phyloP scores from a whole-genome alignment of 2,797 vertebrate genomes.

The Phrynocephalus guinanensis region DNA sequence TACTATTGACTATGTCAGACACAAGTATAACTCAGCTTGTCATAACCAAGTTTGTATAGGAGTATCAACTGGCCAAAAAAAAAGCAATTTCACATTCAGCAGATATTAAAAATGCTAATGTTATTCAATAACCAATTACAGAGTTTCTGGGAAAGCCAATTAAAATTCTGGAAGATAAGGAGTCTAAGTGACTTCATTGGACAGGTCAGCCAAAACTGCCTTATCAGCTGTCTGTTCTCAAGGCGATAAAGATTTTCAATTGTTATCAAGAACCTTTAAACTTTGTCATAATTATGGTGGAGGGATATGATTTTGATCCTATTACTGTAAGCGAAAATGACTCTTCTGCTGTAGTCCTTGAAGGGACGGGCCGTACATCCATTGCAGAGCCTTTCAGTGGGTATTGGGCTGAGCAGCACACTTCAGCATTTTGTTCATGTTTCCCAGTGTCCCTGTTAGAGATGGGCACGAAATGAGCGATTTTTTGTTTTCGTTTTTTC shows the following conservation, averaged over 20 bases:
- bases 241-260: slow-evolving; percentile 29
- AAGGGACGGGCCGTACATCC: slow-evolving; percentile 7
- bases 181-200: slow-evolving; percentile 31
- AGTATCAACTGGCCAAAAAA: slow-evolving; percentile 49
- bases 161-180: slow-evolving; percentile 40
- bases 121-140: slow-evolving; percentile 41
- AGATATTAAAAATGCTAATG: slow-evolving; percentile 55
- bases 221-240: slow-evolving; percentile 42
- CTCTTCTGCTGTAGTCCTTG: neutral
- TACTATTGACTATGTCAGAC: slow-evolving; percentile 54
- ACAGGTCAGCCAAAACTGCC: slow-evolving; percentile 45
- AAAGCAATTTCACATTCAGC: slow-evolving; percentile 5
- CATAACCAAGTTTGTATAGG: slow-evolving; percentile 61
- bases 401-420: no score
- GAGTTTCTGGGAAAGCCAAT: slow-evolving; percentile 14
- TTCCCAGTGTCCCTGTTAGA: neutral
- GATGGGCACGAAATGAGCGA: no score
- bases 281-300: slow-evolving; percentile 29
- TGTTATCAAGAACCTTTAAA: slow-evolving; percentile 23
- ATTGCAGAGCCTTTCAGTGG: neutral
- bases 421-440: neutral
- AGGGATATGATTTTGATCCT: neutral
- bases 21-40: slow-evolving; percentile 62
- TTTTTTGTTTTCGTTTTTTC: no score
- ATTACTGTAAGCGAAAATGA: neutral